Conservation (phyloP, 2,888 invertebrate genomes). For the Allygus modestus region DNA sequence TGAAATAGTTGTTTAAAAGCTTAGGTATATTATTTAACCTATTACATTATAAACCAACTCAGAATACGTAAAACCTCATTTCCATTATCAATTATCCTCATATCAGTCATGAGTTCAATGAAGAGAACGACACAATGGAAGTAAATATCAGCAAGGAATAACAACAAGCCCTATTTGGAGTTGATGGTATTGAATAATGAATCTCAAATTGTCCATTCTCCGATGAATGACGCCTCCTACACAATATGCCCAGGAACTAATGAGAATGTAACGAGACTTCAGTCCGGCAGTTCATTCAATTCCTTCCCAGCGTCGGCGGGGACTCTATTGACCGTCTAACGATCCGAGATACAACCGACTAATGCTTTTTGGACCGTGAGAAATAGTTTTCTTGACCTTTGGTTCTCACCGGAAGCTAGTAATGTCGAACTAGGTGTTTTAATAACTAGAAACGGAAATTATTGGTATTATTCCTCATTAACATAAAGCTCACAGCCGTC, state of each 20-base stretch:
- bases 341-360: neutral
- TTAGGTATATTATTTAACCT: too few species aligned
- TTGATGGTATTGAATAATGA: conserved; percentile 17
- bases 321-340: conserved; percentile 2
- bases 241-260: conserved; percentile 9
- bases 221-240: neutral
- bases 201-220: conserved; percentile 20
- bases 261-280: conserved; percentile 27
- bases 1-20: too few species aligned
- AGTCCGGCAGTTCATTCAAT: conserved; percentile 31
- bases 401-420: conserved; percentile 23
- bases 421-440: neutral
- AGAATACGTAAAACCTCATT: too few species aligned
- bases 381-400: conserved; percentile 53
- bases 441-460: neutral
- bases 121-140: neutral
- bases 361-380: conserved; percentile 50
- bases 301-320: neutral
- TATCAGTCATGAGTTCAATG: too few species aligned
- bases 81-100: too few species aligned
- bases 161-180: neutral
- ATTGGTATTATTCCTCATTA: neutral
- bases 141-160: neutral
- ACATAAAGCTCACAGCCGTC: neutral
- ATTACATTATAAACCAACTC: too few species aligned